Base-by-base conservation (phyloP, 1,140 invertebrate genomes). In the Anadara kagoshimensis region DNA sequence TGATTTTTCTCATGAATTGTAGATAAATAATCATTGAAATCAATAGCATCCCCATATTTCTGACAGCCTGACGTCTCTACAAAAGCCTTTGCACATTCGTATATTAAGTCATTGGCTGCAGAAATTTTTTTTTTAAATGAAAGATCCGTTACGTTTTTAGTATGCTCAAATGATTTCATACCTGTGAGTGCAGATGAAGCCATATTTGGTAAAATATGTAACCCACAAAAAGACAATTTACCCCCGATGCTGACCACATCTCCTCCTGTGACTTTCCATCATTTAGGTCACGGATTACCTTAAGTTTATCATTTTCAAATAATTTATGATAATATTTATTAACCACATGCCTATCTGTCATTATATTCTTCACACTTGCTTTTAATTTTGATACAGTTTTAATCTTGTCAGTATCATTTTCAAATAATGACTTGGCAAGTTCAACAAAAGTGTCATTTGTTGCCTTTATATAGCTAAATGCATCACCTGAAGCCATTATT, bases 221-320 rank as follows among this genome's bases (percentile, higher is more conserved):
- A 29, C 11, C 61, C 61, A 63, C 61, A 63, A 49, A 47, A 63
- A 63, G 11, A 24, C 61, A 20, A 16, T 47, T 63, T 14, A 63
- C 61, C 4, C 22, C 26, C 26, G 44, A 1, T 43, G 61, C 61
- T 16, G 41, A 12, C 22, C 45, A 14, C 24, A 2, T 44, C 20
- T 61, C 58, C 45, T 61, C 11, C 24, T 61, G 18, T 20, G 58
- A 22, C 7, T 20, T 61, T 8, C 45, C 7, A 10, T 26, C 20
- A 59, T n/a, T 43, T n/a, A n/a, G n/a, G 5, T 41, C 57, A 8
- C 20, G n/a, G 12, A 61, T 20, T 5, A 20, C 41, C 8, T 8
- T 20, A 4, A 36, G 5, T 26, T 61, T 61, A 44, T 61, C 58
- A 8, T 44, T 45, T 18, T 61, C 41, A 1, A 61, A 18, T 14